Evolutionary conservation across 2,888 invertebrate species (phyloP).

Genomic region (Camponotus fellah): DNA sequence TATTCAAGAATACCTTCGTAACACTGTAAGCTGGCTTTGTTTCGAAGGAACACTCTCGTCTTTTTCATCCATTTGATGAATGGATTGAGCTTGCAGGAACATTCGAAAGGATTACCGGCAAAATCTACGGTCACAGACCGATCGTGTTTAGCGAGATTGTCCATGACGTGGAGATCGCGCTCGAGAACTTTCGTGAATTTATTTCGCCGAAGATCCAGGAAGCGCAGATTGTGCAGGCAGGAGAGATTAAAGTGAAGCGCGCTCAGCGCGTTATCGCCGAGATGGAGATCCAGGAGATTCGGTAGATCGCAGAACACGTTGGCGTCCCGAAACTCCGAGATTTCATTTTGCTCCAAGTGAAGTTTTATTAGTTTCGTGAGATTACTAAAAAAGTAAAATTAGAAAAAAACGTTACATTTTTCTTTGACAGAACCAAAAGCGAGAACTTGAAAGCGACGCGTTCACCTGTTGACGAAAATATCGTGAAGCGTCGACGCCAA

Average conservation of each 20-base stretch:
- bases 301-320: conserved; percentile 91
- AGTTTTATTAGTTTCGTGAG: conserved; percentile 90
- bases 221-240: conserved; percentile 89
- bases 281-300: conserved; percentile 89
- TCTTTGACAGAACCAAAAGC: no score
- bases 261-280: conserved; percentile 89
- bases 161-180: conserved; percentile 87
- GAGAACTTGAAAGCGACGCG: not conserved
- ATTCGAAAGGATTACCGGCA: conserved; percentile 90
- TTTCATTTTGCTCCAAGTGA: conserved; percentile 93
- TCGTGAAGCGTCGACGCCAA: conserved; percentile 90
- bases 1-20: conserved; percentile 72
- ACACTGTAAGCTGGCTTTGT: conserved; percentile 88
- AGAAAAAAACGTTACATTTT: not conserved
- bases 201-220: conserved; percentile 91
- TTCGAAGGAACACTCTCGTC: conserved; percentile 89
- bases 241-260: conserved; percentile 89
- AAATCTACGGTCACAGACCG: conserved; percentile 88
- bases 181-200: conserved; percentile 87
- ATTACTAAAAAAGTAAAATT: conserved; percentile 85
- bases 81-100: conserved; percentile 89
- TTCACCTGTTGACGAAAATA: conserved; percentile 89
- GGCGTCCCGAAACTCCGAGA: conserved; percentile 89
- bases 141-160: conserved; percentile 87
- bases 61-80: conserved; percentile 89